phyloP scores from a whole-genome alignment of 2,888 invertebrate species.

The Macroteleia sp. region DNA sequence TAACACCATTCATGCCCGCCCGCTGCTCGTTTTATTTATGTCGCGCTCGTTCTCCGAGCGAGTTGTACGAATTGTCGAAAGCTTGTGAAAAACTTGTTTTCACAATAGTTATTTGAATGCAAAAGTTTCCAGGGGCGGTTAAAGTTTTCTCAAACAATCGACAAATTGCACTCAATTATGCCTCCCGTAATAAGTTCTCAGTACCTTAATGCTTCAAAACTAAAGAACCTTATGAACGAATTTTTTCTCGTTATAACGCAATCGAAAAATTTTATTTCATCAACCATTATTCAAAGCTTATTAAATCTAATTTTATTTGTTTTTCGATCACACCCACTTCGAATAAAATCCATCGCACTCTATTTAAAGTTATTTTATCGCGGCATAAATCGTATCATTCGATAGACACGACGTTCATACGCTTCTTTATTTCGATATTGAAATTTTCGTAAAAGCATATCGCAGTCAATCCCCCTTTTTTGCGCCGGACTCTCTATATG shows the following conservation, averaged over 20 bases:
- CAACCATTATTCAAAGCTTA: slow-evolving; percentile 13
- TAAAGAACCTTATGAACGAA: background rate
- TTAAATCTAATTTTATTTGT: slow-evolving; percentile 20
- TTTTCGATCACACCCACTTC: slow-evolving; percentile 5
- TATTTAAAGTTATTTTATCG: slow-evolving; percentile 28
- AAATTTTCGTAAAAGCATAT: slow-evolving; percentile 51
- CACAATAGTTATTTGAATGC: background rate
- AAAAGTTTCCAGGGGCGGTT: background rate
- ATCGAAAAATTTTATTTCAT: slow-evolving; percentile 5
- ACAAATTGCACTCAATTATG: slow-evolving; percentile 21
- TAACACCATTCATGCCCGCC: slow-evolving; percentile 21
- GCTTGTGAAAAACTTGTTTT: background rate
- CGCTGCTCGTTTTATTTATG: slow-evolving; percentile 29
- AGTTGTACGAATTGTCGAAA: background rate
- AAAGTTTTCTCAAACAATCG: slow-evolving; percentile 16
- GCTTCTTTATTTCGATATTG: slow-evolving; percentile 49
- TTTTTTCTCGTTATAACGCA: background rate
- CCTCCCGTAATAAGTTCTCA: slow-evolving; percentile 2
- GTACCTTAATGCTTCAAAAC: background rate
- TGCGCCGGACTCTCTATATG: slow-evolving; percentile 40
- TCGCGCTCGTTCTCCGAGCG: background rate
- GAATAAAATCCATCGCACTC: slow-evolving; percentile 22
- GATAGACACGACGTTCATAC: slow-evolving; percentile 18
- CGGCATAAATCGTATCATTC: slow-evolving; percentile 10
- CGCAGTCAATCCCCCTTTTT: slow-evolving; percentile 51